Percentiles rank a stretch among this genome's conserved stretches.
Conservation (phyloP, 2,888 invertebrate genomes). For the Oligia latruncula region DNA sequence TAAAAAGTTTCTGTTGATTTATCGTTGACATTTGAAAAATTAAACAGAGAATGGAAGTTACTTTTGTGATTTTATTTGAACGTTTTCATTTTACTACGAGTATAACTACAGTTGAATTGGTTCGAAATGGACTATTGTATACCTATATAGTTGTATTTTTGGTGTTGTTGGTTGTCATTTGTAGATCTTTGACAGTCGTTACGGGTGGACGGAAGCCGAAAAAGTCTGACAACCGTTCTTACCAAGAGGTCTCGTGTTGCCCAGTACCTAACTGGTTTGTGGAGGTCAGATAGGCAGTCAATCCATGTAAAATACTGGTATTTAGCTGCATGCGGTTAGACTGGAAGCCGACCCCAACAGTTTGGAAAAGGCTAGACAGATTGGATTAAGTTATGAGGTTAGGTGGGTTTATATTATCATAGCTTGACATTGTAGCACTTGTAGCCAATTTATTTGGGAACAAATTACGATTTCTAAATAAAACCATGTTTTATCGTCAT, state of each 20-base stretch:
- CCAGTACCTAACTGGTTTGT: too few species aligned
- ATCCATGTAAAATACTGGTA: too few species aligned
- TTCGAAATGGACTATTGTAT: too few species aligned
- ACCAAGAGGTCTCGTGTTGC: too few species aligned
- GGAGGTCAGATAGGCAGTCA: too few species aligned
- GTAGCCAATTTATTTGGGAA: neutral
- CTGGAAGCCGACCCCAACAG: too few species aligned
- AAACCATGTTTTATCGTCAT: neutral
- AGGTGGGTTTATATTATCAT: neutral
- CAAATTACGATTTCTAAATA: neutral
- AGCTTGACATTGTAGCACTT: neutral
- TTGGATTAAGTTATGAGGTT: neutral
- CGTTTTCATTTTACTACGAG: neutral
- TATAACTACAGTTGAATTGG: neutral
- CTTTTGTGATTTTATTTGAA: conserved; percentile 37
- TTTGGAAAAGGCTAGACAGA: too few species aligned
- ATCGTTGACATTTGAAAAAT: conserved; percentile 51
- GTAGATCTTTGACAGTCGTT: neutral
- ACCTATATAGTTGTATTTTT: neutral
- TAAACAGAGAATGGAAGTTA: conserved; percentile 3
- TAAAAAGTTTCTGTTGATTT: conserved; percentile 62
- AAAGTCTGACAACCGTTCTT: neutral
- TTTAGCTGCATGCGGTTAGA: too few species aligned
- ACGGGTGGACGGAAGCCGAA: neutral
- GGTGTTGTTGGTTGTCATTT: neutral